Evolutionary conservation across 2,797 vertebrate species (phyloP).

Genomic region (Lepus townsendii): DNA sequence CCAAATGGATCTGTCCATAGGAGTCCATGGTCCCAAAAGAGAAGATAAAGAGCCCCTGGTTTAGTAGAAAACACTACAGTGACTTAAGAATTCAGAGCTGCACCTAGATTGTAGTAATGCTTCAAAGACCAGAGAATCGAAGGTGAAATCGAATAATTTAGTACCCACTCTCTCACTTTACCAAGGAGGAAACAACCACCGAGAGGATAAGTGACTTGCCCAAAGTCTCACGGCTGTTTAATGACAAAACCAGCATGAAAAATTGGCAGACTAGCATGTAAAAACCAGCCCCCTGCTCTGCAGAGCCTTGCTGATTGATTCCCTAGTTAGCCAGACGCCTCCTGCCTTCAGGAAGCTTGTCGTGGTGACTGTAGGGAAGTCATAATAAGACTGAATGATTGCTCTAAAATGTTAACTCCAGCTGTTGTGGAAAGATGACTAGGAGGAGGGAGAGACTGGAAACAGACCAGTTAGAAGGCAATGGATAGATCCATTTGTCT

Average conservation of each 20-base stretch:
- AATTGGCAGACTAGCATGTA: constrained; percentile 33
- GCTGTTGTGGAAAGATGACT: background rate
- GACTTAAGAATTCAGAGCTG: constrained; percentile 57
- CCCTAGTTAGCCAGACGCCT: constrained; percentile 26
- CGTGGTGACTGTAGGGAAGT: background rate
- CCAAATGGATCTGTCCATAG: constrained; percentile 14
- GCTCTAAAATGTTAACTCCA: constrained; percentile 45
- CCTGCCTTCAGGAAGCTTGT: constrained; percentile 3
- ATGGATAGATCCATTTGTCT: constrained; percentile 31
- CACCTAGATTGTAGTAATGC: constrained; percentile 37
- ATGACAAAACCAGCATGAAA: constrained; percentile 41
- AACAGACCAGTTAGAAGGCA: background rate
- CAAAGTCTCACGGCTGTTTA: constrained; percentile 27
- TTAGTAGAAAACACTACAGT: constrained; percentile 29
- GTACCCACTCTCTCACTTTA: constrained; percentile 39
- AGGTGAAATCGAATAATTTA: constrained; percentile 53
- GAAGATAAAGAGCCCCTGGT: constrained; percentile 25
- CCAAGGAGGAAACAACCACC: background rate
- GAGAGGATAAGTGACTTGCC: constrained; percentile 46
- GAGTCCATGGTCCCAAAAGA: constrained; percentile 20
- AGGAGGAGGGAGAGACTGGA: background rate
- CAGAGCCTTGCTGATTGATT: background rate
- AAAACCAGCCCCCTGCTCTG: constrained; percentile 15
- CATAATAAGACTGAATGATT: constrained; percentile 27
- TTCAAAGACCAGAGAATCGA: constrained; percentile 65